A percentile compares a stretch with the other conserved stretches of the same genome.
Evolutionary conservation across 2,797 vertebrate species (phyloP).

Genomic region (Phylloscopus collybita): DNA sequence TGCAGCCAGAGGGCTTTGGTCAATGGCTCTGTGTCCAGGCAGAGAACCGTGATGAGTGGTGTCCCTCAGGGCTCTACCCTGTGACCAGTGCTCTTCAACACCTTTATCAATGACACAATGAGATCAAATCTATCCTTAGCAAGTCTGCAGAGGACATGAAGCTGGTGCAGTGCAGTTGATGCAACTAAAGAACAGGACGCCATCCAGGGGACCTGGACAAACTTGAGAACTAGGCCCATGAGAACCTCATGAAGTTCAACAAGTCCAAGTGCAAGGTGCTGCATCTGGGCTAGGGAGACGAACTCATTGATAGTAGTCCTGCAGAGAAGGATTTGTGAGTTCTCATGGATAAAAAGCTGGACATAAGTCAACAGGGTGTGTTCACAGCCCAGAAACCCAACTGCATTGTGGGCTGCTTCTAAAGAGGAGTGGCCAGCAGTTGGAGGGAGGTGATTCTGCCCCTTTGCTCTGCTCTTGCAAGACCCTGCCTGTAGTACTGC

Average conservation of each 20-base stretch:
- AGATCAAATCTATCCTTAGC: not conserved
- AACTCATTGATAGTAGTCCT: not conserved
- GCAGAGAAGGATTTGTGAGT: not conserved
- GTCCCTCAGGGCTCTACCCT: not conserved
- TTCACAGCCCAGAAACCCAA: not conserved
- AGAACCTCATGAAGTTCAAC: not conserved
- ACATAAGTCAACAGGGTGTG: not conserved
- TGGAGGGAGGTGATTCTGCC: not conserved
- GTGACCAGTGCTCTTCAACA: not conserved
- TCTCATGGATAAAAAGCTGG: not conserved
- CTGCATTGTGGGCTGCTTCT: not conserved
- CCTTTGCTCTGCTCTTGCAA: not conserved
- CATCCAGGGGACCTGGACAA: not conserved
- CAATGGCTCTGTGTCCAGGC: not conserved
- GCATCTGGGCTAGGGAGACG: not conserved
- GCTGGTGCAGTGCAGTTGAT: not conserved
- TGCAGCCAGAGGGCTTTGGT: not conserved
- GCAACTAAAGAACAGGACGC: not conserved
- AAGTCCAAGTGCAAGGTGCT: not conserved
- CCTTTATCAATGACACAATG: not conserved
- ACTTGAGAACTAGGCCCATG: not conserved
- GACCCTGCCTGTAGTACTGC: not conserved
- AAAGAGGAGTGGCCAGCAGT: not conserved
- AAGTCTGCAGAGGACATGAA: not conserved
- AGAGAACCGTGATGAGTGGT: accelerated